These are phyloP conservation scores for Cheilosia grossa DNA, from an alignment of 2,888 invertebrate species.

Conservation along the genomic window DNA sequence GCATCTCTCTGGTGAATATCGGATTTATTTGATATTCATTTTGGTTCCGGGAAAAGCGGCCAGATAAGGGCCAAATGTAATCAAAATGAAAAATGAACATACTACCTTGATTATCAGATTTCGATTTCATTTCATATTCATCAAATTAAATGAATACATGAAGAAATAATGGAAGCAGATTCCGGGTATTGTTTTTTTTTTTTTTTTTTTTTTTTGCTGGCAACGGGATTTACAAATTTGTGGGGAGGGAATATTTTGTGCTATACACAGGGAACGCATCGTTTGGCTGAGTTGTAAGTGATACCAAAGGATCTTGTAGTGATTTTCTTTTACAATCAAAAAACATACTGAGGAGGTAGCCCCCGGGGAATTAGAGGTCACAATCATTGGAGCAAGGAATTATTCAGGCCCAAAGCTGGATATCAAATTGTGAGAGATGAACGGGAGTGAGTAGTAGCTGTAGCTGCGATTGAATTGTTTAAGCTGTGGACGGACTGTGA, in stretches of 20 bases:
- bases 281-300: slow-evolving; percentile 18
- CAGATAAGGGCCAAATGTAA: slow-evolving; percentile 38
- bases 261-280: background rate
- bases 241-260: slow-evolving; percentile 41
- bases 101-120: slow-evolving; percentile 67
- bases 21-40: slow-evolving; percentile 48
- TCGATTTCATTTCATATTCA: slow-evolving; percentile 70
- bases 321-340: slow-evolving; percentile 24
- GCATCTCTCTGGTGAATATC: slow-evolving; percentile 31
- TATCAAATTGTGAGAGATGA: slow-evolving; percentile 11
- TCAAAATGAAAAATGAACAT: slow-evolving; percentile 52
- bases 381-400: slow-evolving; percentile 33
- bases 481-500: background rate
- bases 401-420: slow-evolving; percentile 41
- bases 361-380: slow-evolving; percentile 35
- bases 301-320: slow-evolving; percentile 16
- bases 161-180: slow-evolving; percentile 44
- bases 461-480: too few relatives aligned
- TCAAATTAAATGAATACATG: slow-evolving; percentile 59
- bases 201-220: slow-evolving; percentile 31
- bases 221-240: background rate
- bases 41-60: background rate
- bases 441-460: background rate
- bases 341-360: slow-evolving; percentile 26
- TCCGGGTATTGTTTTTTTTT: slow-evolving; percentile 48